Base-by-base conservation (phyloP, 2,797 vertebrate species). In the Leptoclinus maculatus region DNA sequence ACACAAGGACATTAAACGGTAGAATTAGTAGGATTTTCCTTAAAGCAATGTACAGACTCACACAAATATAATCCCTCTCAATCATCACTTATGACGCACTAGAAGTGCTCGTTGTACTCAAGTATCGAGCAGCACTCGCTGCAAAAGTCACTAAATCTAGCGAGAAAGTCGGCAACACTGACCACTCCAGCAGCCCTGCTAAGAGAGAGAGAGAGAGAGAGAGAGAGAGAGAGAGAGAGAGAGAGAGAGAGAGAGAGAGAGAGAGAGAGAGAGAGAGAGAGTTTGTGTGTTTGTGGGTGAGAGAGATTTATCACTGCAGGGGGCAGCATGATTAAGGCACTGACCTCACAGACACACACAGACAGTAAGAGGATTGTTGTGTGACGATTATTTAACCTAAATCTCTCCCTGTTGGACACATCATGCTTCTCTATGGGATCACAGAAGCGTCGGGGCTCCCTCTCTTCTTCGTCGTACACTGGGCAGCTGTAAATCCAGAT, bases 321-420 rank as follows among this genome's bases (percentile, higher is more conserved):
- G 77, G 81, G 58, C 65, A 27, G 21, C 23, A 23, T 66, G 71
- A 58, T 58, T 47, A 49, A 67, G 21, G 59, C 70, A 2, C 12
- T 38, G 64, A 76, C 54, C 77, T 73, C 72, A 41, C 13, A 41
- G 13, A 41, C 39, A 41, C 39, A 41, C 64, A 78, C 59, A 75
- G 25, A 17, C 39, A 71, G 51, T 80, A 76, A 82, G 79, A 82
- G 79, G 74, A 86, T 82, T 82, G 74, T 53, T 57, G 69, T 65
- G 36, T 79, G 67, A 64, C 3, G 17, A 21, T 64, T 78, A 53
- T 76, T 76, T 69, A 72, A 78, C 74, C 73, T 32, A 67, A 76
- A 75, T 89, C 74, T 66, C 34, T 77, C 12, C 25, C 53, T 11
- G 36, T 43, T 76, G 23, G 27, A 32, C 63, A 64, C 67, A 47